Base-by-base conservation (phyloP, 2,113 vertebrate genomes). In the chimpanzee (Pan troglodytes) region DNA sequence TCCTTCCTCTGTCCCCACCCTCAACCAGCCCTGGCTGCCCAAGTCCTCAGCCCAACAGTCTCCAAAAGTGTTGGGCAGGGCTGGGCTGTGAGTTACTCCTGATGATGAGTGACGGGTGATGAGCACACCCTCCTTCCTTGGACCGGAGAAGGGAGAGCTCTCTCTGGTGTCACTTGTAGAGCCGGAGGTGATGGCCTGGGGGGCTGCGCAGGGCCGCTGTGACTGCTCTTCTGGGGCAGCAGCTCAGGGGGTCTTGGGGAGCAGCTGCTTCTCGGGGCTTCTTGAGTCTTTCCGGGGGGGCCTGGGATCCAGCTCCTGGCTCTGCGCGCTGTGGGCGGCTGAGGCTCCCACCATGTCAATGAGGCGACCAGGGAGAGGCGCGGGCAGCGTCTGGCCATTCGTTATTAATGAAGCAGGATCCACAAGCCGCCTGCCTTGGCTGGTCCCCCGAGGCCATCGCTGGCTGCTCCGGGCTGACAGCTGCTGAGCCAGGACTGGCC, bases 381-480 rank as follows among this genome's bases (percentile, higher is more conserved):
- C 85, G n/a, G 96, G 94, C 95, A 82, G 88, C 16, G n/a, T 43
- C 95, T 52, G 89, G 94, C 18, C 13, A 92, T 97, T 90, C 92
- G 96, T 97, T 90, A 97, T 93, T 97, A 95, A 97, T 61, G 93
- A 98, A 81, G 82, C 30, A 68, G 85, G 95, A 78, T 38, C 64
- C 57, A 73, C 38, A 22, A 20, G 96, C 82, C 0, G 22, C 45
- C 96, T 43, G 76, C 90, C 88, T 80, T 7, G 93, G 52, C 73
- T 0, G 73, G 52, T 81, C 96, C 83, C 52, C 0, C 0, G 87
- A 32, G 91, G 79, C 83, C 3, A 17, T 75, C 30, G 20, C 96
- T 27, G 61, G 90, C 93, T 55, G 96, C n/a, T 75, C 57, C 5
- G 11, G 73, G 78, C 43, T 93, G 48, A 43, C 38, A 50, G 96